Conservation (phyloP, 2,888 invertebrate genomes). For the Gerris lacustris region DNA sequence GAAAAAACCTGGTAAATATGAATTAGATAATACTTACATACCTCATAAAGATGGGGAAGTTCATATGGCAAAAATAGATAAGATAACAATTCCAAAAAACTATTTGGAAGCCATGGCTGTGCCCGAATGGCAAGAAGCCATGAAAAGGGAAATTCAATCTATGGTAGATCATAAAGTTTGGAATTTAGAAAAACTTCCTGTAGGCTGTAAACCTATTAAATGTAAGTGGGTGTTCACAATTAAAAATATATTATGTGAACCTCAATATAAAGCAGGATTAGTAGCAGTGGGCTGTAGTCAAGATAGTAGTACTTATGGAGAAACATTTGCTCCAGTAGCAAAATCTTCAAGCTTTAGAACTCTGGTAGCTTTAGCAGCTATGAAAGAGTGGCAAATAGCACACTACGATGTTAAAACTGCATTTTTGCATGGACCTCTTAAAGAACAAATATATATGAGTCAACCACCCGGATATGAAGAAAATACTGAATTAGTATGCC, state of each 20-base stretch:
- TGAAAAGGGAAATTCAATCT: neutral
- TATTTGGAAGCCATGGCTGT: neutral
- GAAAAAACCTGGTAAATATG: no score
- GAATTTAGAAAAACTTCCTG: neutral
- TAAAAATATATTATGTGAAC: neutral
- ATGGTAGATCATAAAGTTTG: neutral
- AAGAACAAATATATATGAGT: slow-evolving; percentile 17
- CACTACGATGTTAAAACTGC: slow-evolving; percentile 21
- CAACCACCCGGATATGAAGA: slow-evolving; percentile 15
- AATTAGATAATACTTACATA: neutral
- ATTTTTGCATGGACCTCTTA: slow-evolving; percentile 18
- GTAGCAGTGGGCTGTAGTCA: neutral
- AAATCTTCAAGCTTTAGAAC: slow-evolving; percentile 16
- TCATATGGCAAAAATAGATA: no score
- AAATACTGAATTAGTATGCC: neutral
- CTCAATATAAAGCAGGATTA: neutral
- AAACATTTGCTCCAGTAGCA: slow-evolving; percentile 11
- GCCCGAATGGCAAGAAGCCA: neutral
- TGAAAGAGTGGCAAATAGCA: slow-evolving; percentile 12
- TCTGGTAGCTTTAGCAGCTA: slow-evolving; percentile 16
- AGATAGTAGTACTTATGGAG: neutral
- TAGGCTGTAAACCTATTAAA: neutral
- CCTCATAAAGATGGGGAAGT: neutral
- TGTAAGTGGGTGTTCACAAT: neutral
- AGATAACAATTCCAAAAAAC: neutral